Evolutionary conservation across 1,140 invertebrate species (phyloP), one percentile per base, ranked within the genome.

Genomic region (Oppia nitens): DNA sequence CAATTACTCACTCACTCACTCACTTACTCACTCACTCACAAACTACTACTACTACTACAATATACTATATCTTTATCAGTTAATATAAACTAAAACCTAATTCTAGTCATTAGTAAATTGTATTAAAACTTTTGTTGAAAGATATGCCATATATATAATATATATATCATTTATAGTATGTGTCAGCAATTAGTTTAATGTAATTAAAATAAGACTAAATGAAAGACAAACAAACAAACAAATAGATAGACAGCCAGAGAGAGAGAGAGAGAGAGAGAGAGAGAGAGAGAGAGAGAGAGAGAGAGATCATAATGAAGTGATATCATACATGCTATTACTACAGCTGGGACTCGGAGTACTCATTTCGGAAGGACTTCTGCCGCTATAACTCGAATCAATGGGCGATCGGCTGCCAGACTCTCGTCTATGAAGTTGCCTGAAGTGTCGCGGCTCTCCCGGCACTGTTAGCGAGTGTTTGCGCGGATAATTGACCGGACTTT

Each of bases 361-460:
- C 25, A 57, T 12, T 52, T 57, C 56, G 28, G 56, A 57, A 3
- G 45, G 56, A 25, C 56, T 57, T 17, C 47, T 20, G 1, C 56
- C 56, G 50, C 56, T 47, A 40, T 47, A 57, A 28, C 60, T 61
- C 25, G 60, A 62, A 48, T 61, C 53, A 28, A 59, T 24, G 21
- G 47, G 29, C 9, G 60, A 54, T 47, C 59, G 25, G 17, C 29
- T 47, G 20, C 56, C 56, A 2, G 47, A 50, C 40, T 57, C 56
- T 20, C 56, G 40, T 21, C 56, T 45, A 52, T 52, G 57, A 17
- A 55, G 50, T 23, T 25, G 12, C 23, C 57, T 52, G 2, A 59
- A n/a, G 29, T 54, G 28, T 55, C 57, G 12, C 3, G 57, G 57
- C 53, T 59, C 57, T 9, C 57, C 57, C 1, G 57, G 57, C 11